Percentiles rank a stretch among this genome's conserved stretches.
Conservation (phyloP, 2,113 vertebrate species). For the Mohoua ochrocephala region DNA sequence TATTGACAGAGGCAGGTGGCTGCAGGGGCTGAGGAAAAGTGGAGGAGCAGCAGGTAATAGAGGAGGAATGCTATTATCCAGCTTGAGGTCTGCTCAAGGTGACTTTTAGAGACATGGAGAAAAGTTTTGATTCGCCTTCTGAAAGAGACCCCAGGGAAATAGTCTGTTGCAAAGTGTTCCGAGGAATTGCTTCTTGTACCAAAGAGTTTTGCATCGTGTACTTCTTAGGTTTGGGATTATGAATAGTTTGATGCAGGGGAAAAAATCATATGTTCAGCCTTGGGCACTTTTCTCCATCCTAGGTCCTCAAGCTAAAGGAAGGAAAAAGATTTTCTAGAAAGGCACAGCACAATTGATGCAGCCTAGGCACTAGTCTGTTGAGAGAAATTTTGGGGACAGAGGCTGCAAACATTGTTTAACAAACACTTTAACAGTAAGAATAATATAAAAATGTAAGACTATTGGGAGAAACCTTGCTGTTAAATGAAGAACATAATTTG, state of each 20-base stretch:
- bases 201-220: background rate
- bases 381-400: background rate
- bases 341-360: background rate
- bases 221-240: background rate
- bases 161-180: background rate
- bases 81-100: background rate
- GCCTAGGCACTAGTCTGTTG: background rate
- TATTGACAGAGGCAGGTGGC: background rate
- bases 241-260: background rate
- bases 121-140: background rate
- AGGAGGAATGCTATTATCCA: background rate
- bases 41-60: background rate
- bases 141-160: background rate
- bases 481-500: conserved; percentile 51
- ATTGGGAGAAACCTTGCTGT: conserved; percentile 32
- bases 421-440: background rate
- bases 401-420: background rate
- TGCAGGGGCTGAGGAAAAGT: background rate
- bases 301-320: background rate
- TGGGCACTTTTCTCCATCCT: background rate
- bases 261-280: background rate
- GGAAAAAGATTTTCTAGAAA: background rate
- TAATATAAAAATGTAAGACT: background rate
- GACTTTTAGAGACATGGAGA: background rate
- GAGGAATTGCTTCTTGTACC: background rate